Base-by-base conservation (phyloP, 2,888 invertebrate species). In the Ophonus ardosiacus region DNA sequence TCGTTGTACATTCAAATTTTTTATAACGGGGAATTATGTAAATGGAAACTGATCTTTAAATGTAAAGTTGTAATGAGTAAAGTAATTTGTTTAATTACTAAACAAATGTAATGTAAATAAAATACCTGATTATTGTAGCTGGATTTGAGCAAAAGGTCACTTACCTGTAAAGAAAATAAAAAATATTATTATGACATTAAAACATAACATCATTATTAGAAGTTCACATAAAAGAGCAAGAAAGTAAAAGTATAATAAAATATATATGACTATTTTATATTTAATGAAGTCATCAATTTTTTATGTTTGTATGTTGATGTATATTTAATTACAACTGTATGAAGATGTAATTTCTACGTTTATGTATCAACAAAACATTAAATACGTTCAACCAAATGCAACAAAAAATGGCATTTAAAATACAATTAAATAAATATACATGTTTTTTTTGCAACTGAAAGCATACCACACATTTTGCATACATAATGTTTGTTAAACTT, bases 211-310 rank as follows among this genome's bases (percentile, higher is more conserved):
- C 31, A 31, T 31, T 31, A 31, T 31, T 31, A 31, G 31, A 31
- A 31, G 31, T 31, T 31, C 31, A 31, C 5, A 31, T 31, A 5
- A 31, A 31, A 31, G 31, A 31, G 31, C 31, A 31, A 31, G 31
- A 31, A 59, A 18, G 24, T 63, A 21, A 21, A 63, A 21, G 17
- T 63, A 7, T 13, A 51, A 63, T 63, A 63, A 21, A 18, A 56
- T 17, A 10, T 63, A 18, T 24, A 21, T 63, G 63, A 31, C 24
- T 68, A 0, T 8, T 65, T 65, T 65, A 68, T 15, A 38, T 68
- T 68, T 68, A 68, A 68, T 68, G 68, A 68, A 68, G 38, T 31
- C 40, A 68, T 68, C 8, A 68, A 38, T 15, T 38, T 38, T 68
- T 68, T 38, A 38, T n/a, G 24, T 38, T 63, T 38, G 38, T 15